Evolutionary conservation across 2,888 invertebrate genomes (phyloP), one percentile per base, ranked within the genome.

Genomic region (Mimachlamys varia): DNA sequence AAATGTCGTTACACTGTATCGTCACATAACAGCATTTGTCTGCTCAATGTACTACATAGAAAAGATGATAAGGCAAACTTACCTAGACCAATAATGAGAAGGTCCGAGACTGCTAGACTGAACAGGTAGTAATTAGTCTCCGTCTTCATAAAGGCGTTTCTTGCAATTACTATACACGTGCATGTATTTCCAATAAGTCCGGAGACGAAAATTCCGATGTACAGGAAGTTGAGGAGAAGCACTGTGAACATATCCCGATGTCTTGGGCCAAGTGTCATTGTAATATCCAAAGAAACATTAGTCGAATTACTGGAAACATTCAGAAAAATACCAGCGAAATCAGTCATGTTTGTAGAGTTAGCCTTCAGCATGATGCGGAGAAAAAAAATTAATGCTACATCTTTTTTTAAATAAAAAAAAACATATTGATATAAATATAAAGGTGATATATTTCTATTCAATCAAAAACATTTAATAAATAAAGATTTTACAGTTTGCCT

Each of bases 51-150:
- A n/a, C n/a, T n/a, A n/a, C n/a, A n/a, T n/a, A n/a, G n/a, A n/a
- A n/a, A n/a, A n/a, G n/a, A n/a, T 19, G 7, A 58, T 22, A 58
- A 58, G 19, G 3, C 33, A 27, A 10, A 76, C 76, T 76, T 76
- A 76, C 76, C 76, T 33, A 76, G 22, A 27, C 27, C 76, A 13
- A 76, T 76, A 27, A 76, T 76, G 76, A 76, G 76, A 33, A 76
- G 27, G 33, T 76, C 76, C 7, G 76, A 76, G 76, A 76, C 15
- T 5, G 76, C 76, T 22, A 76, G 22, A 15, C 76, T 76, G 76
- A 76, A 76, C 33, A 76, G 76, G 76, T 76, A 76, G 76, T 13
- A 76, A 33, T 76, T 76, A 22, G 76, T 76, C 33, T 76, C 76
- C 12, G 76, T 76, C 15, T 76, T 76, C 76, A 76, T 76, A 33